Evolutionary conservation across 1,140 invertebrate genomes (phyloP).

Genomic region (Periplaneta americana): DNA sequence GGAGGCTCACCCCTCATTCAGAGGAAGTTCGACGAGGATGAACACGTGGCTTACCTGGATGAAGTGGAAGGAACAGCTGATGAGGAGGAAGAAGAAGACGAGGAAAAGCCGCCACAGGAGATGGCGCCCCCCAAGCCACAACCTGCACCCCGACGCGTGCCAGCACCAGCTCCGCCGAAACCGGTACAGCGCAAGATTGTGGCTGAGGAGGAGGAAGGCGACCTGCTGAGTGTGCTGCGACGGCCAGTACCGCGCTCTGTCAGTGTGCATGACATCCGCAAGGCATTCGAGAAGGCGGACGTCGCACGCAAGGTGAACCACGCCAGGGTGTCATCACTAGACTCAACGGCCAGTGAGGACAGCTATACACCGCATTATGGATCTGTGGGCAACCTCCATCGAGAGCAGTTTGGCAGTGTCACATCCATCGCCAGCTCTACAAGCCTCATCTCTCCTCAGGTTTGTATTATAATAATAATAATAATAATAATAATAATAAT

Average conservation of each 20-base stretch:
- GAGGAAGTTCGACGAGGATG: constrained; percentile 50
- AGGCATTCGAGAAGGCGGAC: constrained; percentile 48
- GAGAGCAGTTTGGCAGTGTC: constrained; percentile 54
- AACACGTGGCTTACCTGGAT: constrained; percentile 1
- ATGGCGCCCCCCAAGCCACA: background rate
- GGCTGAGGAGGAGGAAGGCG: background rate
- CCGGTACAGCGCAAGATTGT: background rate
- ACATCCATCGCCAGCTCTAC: constrained; percentile 56
- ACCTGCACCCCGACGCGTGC: background rate
- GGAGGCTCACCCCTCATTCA: constrained; percentile 58
- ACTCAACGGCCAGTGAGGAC: constrained; percentile 45
- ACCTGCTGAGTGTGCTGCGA: background rate
- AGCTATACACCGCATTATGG: constrained; percentile 36
- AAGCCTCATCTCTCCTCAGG: constrained; percentile 56
- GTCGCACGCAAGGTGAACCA: constrained; percentile 25
- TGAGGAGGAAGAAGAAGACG: background rate
- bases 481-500: too few relatives aligned
- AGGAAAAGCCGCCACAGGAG: background rate
- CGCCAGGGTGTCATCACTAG: constrained; percentile 40
- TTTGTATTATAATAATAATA: constrained; percentile 29
- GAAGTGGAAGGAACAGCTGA: background rate
- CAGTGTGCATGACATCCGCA: constrained; percentile 54
- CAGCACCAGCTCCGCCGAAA: background rate
- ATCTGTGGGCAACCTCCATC: constrained; percentile 35
- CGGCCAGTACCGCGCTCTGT: constrained; percentile 26